Percentiles rank a stretch among this genome's conserved stretches.
Evolutionary conservation across 2,888 invertebrate genomes (phyloP).

Genomic region (Tricholauxania praeusta): DNA sequence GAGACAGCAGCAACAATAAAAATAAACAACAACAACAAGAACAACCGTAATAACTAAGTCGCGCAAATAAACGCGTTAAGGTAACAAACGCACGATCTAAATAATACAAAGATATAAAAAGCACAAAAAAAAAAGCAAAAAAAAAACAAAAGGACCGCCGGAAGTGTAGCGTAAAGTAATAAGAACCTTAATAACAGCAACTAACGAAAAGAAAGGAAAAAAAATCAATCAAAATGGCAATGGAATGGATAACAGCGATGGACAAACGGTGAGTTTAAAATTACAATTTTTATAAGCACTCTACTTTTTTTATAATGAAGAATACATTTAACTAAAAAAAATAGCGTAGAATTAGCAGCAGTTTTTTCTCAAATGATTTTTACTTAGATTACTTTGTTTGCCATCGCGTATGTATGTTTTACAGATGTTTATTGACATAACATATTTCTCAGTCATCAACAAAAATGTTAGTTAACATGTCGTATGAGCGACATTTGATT

Average conservation of each 20-base stretch:
- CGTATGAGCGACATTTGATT: too few relatives aligned
- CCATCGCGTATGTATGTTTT: too few relatives aligned
- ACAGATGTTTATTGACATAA: too few relatives aligned
- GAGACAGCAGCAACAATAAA: slow-evolving; percentile 15
- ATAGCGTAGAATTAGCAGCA: too few relatives aligned
- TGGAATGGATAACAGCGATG: slow-evolving; percentile 72
- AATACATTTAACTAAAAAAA: too few relatives aligned
- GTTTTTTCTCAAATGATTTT: too few relatives aligned
- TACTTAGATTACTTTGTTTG: too few relatives aligned
- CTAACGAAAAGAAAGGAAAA: slow-evolving; percentile 16
- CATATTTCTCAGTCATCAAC: too few relatives aligned
- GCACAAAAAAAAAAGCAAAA: neutral
- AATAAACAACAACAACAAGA: neutral
- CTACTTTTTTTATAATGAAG: too few relatives aligned
- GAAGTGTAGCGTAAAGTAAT: slow-evolving; percentile 5
- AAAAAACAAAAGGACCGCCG: neutral
- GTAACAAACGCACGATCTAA: neutral
- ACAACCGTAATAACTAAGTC: slow-evolving; percentile 10
- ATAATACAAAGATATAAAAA: neutral
- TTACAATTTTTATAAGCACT: slow-evolving; percentile 1
- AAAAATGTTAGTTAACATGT: too few relatives aligned
- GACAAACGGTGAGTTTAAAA: slow-evolving; percentile 69
- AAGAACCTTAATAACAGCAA: neutral
- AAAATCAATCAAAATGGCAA: slow-evolving; percentile 64
- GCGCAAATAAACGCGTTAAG: slow-evolving; percentile 7